Conservation (phyloP, 2,113 vertebrate genomes). For the Cynopterus brachyotis region DNA sequence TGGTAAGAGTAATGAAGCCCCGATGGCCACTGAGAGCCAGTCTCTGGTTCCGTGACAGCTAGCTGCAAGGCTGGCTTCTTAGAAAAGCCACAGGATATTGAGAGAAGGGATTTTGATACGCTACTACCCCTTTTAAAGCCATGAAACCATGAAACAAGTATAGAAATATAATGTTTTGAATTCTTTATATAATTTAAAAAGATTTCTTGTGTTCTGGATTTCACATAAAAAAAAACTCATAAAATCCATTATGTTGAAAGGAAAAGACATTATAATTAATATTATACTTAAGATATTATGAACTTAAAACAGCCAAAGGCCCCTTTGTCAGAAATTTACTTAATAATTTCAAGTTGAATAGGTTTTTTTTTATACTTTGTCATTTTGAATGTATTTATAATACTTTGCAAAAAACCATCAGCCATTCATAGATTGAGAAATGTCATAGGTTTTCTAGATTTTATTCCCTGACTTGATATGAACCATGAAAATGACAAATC, state of each 20-base stretch:
- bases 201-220: not conserved
- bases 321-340: not conserved
- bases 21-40: not conserved
- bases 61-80: not conserved
- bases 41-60: not conserved
- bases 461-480: not conserved
- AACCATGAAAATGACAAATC: not conserved
- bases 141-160: not conserved
- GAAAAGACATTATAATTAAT: not conserved
- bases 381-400: not conserved
- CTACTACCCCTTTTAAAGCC: not conserved
- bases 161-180: not conserved
- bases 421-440: not conserved
- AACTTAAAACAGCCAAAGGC: not conserved
- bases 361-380: not conserved
- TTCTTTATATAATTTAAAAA: not conserved
- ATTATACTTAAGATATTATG: not conserved
- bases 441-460: not conserved
- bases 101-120: not conserved
- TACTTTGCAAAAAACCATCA: not conserved
- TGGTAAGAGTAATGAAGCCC: not conserved
- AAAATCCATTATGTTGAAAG: not conserved
- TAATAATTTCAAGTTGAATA: not conserved
- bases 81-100: not conserved
- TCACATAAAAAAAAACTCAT: not conserved